Base-by-base conservation (phyloP, 2,888 invertebrate genomes). In the Drosophila phalerata region DNA sequence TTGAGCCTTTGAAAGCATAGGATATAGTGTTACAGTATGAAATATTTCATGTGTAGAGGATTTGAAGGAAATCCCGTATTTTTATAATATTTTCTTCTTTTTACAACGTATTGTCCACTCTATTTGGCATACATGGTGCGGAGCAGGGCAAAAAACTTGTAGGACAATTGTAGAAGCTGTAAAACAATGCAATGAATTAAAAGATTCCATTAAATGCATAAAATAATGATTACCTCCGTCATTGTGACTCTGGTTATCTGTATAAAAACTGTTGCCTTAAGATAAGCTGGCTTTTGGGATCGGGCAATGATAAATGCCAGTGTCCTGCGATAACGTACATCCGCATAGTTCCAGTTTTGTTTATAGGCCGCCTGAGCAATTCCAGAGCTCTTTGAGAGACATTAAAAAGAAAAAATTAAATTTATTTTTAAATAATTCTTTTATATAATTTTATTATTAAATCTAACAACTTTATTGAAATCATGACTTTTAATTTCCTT, bases 101-200 rank as follows among this genome's bases (percentile, higher is more conserved):
- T 17, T 10, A 3, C 5, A 10, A 48, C 42, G 52, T 40, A 15
- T 37, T 28, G 30, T n/a, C 3, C 45, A 32, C 5, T 62, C 66
- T 79, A 86, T 28, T 56, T 63, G 45, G 61, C 57, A 60, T 91
- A 91, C 83, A 91, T 90, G 1, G 91, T 91, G 3, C 90, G 81
- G 4, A 91, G 63, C 10, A 91, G 56, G 0, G 91, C 90, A 67
- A 90, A 92, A 66, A 91, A 91, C 65, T 91, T 90, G 64, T 91
- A 91, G 5, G 91, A 91, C n/a, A 91, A 60, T 53, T 91, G 90
- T 30, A 90, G 76, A 2, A 91, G 80, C 91, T 92, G 58, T 1
- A 32, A 25, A 15, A n/a, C 1, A 53, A 43, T 37, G 30, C 17
- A 25, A 19, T 19, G 4, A 25, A 13, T 2, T 34, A 34, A 34